These are phyloP conservation scores for Artemia sinica DNA, from an alignment of 2,888 invertebrate species.

Conservation along the genomic window DNA sequence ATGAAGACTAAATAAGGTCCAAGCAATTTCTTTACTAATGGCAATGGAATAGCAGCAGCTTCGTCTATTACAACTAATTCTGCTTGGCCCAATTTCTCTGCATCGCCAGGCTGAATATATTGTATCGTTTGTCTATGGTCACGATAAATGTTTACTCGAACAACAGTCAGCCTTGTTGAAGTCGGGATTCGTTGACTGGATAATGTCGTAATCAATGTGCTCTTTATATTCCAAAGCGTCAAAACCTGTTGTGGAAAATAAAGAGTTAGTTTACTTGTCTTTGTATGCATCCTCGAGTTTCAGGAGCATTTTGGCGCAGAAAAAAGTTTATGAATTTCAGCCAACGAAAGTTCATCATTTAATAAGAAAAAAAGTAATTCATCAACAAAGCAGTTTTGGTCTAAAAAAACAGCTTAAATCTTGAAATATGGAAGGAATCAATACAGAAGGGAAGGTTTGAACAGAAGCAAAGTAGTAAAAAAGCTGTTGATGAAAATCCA, in stretches of 20 bases:
- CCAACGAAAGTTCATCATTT: too few relatives aligned
- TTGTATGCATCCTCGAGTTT: too few relatives aligned
- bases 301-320: too few relatives aligned
- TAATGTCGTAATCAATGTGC: constrained; percentile 81
- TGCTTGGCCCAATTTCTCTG: constrained; percentile 70
- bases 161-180: constrained; percentile 90
- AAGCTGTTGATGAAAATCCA: too few relatives aligned
- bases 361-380: too few relatives aligned
- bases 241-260: constrained; percentile 39
- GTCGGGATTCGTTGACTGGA: constrained; percentile 85
- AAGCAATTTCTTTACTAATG: constrained; percentile 69
- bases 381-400: too few relatives aligned
- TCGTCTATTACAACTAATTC: constrained; percentile 93
- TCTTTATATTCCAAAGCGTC: constrained; percentile 87
- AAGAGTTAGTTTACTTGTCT: too few relatives aligned
- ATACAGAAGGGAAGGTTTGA: too few relatives aligned
- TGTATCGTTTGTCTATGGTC: constrained; percentile 85
- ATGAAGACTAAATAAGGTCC: constrained; percentile 84
- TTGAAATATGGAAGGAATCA: too few relatives aligned
- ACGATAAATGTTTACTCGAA: constrained; percentile 73
- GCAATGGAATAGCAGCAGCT: constrained; percentile 93
- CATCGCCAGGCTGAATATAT: constrained; percentile 88
- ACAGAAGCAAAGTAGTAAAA: too few relatives aligned
- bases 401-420: too few relatives aligned
- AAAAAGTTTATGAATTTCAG: too few relatives aligned